Percentiles rank a stretch among this genome's conserved stretches.
These are phyloP conservation scores for Lanistes nyassanus DNA, from an alignment of 1,140 invertebrate species.

Conservation along the genomic window DNA sequence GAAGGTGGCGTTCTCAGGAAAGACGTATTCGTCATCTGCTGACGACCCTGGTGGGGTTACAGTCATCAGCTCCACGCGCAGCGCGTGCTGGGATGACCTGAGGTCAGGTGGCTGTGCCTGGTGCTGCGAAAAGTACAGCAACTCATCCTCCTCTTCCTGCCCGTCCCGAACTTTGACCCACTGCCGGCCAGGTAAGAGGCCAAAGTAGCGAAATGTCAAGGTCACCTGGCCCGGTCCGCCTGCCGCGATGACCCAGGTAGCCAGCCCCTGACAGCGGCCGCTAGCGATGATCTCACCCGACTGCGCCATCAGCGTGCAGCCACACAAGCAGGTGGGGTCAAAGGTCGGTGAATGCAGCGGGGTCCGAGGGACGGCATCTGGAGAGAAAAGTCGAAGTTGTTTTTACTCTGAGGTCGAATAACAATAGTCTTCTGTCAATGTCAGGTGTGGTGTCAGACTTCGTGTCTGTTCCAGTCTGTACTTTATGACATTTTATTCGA, in stretches of 20 bases:
- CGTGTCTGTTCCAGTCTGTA: no score
- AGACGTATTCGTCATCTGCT: background rate
- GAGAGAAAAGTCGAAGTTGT: slow-evolving; percentile 37
- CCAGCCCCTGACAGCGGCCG: slow-evolving; percentile 52
- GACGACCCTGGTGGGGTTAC: slow-evolving; percentile 25
- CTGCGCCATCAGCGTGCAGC: slow-evolving; percentile 35
- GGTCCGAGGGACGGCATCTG: slow-evolving; percentile 49
- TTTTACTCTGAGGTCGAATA: slow-evolving; percentile 23
- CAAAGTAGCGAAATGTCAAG: slow-evolving; percentile 49
- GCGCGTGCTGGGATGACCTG: slow-evolving; percentile 45
- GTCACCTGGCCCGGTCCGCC: slow-evolving; percentile 33
- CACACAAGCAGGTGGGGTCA: slow-evolving; percentile 47
- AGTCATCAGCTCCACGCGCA: slow-evolving; percentile 55
- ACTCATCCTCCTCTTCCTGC: slow-evolving; percentile 29
- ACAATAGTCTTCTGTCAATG: background rate
- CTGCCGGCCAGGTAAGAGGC: slow-evolving; percentile 46
- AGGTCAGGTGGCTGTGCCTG: slow-evolving; percentile 37
- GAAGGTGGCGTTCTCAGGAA: slow-evolving; percentile 33
- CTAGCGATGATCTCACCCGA: slow-evolving; percentile 52
- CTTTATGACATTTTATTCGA: no score
- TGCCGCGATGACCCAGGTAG: slow-evolving; percentile 47
- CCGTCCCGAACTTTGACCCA: slow-evolving; percentile 56
- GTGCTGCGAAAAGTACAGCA: slow-evolving; percentile 45
- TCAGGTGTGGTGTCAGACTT: no score
- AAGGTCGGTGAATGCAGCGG: slow-evolving; percentile 43